Percentiles rank a stretch among this genome's conserved stretches.
These are phyloP conservation scores for Sphaerodactylus townsendi DNA, from an alignment of 2,113 vertebrate species.

Conservation along the genomic window DNA sequence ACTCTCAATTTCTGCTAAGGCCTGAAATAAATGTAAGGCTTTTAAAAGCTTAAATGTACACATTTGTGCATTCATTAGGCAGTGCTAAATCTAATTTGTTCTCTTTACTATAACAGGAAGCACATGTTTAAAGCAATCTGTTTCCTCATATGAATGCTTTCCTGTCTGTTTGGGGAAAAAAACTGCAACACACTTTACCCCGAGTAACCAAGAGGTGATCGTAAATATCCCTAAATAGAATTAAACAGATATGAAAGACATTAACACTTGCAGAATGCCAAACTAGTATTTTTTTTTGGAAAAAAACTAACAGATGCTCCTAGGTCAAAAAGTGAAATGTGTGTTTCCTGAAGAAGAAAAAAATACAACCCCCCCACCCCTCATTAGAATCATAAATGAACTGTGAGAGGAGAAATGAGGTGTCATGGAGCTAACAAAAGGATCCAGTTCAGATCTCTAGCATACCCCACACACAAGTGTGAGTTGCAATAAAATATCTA, in stretches of 20 bases:
- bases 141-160: slow-evolving; percentile 78
- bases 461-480: slow-evolving; percentile 30
- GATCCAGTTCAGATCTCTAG: slow-evolving; percentile 56
- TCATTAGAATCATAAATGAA: slow-evolving; percentile 78
- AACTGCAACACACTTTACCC: slow-evolving; percentile 79
- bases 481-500: slow-evolving; percentile 47
- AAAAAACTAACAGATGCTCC: slow-evolving; percentile 78
- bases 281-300: slow-evolving; percentile 64
- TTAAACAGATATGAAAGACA: slow-evolving; percentile 79
- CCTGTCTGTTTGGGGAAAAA: slow-evolving; percentile 74
- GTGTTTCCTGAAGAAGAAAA: slow-evolving; percentile 73
- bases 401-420: slow-evolving; percentile 69
- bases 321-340: slow-evolving; percentile 80
- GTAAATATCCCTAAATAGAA: slow-evolving; percentile 86
- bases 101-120: slow-evolving; percentile 82
- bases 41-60: slow-evolving; percentile 71
- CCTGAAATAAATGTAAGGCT: slow-evolving; percentile 69
- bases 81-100: slow-evolving; percentile 77
- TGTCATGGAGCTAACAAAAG: slow-evolving; percentile 60
- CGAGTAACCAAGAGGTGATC: slow-evolving; percentile 79
- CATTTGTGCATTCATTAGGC: slow-evolving; percentile 75
- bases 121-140: slow-evolving; percentile 81
- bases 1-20: slow-evolving; percentile 57
- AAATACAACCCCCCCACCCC: slow-evolving; percentile 27
- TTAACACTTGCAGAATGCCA: slow-evolving; percentile 81